Conservation (phyloP, 2,113 vertebrate species). For the cat (Felis catus) region DNA sequence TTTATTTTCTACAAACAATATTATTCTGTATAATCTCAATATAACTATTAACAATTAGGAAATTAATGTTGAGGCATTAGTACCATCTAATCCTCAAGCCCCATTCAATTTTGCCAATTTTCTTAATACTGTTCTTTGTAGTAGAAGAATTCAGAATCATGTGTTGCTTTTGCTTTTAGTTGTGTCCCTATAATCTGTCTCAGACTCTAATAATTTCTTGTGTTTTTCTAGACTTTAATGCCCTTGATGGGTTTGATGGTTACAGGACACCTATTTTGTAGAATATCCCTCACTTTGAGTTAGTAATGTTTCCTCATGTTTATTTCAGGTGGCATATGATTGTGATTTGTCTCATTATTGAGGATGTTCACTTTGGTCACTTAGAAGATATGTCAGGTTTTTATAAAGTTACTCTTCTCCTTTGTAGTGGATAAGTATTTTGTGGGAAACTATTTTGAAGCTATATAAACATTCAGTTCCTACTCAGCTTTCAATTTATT, state of each 20-base stretch:
- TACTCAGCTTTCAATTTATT: neutral
- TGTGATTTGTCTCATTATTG: slow-evolving; percentile 27
- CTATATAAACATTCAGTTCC: neutral
- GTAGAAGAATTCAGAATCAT: slow-evolving; percentile 4
- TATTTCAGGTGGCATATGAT: neutral
- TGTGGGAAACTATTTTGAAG: neutral
- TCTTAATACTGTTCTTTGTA: slow-evolving; percentile 10
- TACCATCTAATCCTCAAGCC: neutral
- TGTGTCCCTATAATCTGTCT: neutral
- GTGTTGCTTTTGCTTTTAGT: slow-evolving; percentile 27
- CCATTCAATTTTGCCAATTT: neutral
- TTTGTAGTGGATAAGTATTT: slow-evolving; percentile 28
- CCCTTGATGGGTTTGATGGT: neutral
- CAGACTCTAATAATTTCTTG: neutral
- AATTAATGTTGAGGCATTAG: neutral
- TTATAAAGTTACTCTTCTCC: neutral
- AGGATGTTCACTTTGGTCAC: neutral
- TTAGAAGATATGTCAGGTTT: neutral
- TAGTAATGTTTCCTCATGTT: neutral
- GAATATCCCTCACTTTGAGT: neutral
- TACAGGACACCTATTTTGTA: neutral
- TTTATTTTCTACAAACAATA: neutral
- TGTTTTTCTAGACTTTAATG: neutral
- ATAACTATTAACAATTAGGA: slow-evolving; percentile 9
- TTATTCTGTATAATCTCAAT: neutral